These are phyloP conservation scores for Melospiza georgiana DNA, from an alignment of 2,113 vertebrate species.

Conservation along the genomic window DNA sequence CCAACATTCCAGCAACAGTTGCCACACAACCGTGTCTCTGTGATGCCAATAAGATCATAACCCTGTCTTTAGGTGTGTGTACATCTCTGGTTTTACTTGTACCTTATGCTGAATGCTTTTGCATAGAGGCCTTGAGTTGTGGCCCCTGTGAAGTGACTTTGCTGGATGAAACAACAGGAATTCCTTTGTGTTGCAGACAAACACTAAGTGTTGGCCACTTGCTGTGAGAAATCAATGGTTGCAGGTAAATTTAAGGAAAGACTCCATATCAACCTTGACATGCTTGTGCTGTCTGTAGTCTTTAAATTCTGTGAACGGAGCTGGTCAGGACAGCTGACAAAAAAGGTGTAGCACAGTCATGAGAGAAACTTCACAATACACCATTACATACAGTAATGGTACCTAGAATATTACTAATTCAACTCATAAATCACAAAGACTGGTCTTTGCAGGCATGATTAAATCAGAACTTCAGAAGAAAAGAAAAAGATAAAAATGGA, in stretches of 20 bases:
- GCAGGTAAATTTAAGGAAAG: not conserved
- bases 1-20: not conserved
- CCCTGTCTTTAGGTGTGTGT: not conserved
- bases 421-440: not conserved
- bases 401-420: not conserved
- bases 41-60: not conserved
- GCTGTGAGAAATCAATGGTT: not conserved
- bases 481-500: not conserved
- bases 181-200: not conserved
- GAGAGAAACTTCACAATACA: not conserved
- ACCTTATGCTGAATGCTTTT: not conserved
- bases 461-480: not conserved
- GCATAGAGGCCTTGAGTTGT: not conserved
- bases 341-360: not conserved
- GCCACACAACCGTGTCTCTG: not conserved
- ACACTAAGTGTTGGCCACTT: not conserved
- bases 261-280: accelerated
- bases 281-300: accelerated
- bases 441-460: not conserved
- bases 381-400: not conserved
- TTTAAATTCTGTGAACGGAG: not conserved
- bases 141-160: not conserved
- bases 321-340: not conserved
- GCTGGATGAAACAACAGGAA: not conserved
- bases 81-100: not conserved